Conservation (phyloP, 2,888 invertebrate genomes). For the Caenorhabditis sulstoni region DNA sequence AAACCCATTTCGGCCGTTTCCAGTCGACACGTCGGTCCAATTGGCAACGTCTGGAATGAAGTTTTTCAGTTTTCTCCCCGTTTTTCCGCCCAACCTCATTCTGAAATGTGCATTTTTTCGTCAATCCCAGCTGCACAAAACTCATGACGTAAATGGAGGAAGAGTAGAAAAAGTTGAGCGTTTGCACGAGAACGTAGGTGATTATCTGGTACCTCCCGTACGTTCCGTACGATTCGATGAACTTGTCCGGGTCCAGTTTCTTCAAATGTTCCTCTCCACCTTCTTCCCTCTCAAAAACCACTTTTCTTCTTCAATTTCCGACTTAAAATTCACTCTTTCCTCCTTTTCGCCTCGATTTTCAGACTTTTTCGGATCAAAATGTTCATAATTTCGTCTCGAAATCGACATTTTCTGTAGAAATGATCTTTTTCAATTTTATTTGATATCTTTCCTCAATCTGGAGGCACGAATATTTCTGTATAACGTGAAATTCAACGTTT, state of each 20-base stretch:
- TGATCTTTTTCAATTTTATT: neutral
- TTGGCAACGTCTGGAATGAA: slow-evolving; percentile 19
- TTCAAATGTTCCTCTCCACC: slow-evolving; percentile 20
- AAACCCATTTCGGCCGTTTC: neutral
- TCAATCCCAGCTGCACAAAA: slow-evolving; percentile 46
- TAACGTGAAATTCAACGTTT: too few relatives aligned
- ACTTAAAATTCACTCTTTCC: slow-evolving; percentile 11
- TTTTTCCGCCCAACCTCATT: slow-evolving; percentile 21
- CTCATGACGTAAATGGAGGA: slow-evolving; percentile 60
- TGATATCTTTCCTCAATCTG: too few relatives aligned
- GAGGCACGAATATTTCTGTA: too few relatives aligned
- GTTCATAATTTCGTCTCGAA: slow-evolving; percentile 44
- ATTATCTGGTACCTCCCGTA: slow-evolving; percentile 59
- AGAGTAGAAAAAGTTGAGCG: slow-evolving; percentile 58
- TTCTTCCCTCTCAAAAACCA: slow-evolving; percentile 8
- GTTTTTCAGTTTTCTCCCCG: neutral
- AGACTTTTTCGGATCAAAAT: slow-evolving; percentile 29
- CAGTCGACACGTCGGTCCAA: slow-evolving; percentile 25
- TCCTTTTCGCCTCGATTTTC: slow-evolving; percentile 12
- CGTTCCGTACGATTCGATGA: slow-evolving; percentile 47
- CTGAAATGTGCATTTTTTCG: slow-evolving; percentile 18
- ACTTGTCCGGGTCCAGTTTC: slow-evolving; percentile 54
- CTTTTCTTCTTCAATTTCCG: neutral
- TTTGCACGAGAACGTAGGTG: slow-evolving; percentile 51
- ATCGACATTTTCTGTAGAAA: slow-evolving; percentile 40